These are phyloP conservation scores for Platygyra sinensis DNA, from an alignment of 64 coral and sea anemone genomes.

Conservation along the genomic window DNA sequence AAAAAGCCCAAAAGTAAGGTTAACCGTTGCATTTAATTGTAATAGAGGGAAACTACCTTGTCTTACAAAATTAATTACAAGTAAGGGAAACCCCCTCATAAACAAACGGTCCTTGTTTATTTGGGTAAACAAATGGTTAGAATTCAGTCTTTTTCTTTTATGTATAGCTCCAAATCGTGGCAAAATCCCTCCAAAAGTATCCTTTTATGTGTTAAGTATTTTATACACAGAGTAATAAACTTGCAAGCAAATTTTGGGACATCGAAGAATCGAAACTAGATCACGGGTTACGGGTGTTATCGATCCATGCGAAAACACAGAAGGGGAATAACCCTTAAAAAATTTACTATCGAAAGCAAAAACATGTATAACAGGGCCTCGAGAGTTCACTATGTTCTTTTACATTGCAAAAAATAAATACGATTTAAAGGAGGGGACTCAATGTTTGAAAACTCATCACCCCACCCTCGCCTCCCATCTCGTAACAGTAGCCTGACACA, in stretches of 20 bases:
- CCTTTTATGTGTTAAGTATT: too few relatives aligned
- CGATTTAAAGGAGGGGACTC: background rate
- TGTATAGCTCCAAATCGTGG: too few relatives aligned
- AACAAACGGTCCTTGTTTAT: too few relatives aligned
- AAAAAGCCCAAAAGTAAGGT: background rate
- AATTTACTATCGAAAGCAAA: background rate
- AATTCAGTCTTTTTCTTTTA: too few relatives aligned
- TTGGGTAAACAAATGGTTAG: too few relatives aligned
- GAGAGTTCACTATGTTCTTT: too few relatives aligned
- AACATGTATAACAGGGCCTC: too few relatives aligned
- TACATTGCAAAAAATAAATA: background rate
- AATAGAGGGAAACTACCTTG: background rate
- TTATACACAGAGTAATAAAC: too few relatives aligned
- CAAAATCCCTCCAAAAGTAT: too few relatives aligned
- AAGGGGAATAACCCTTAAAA: background rate
- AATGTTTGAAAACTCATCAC: too few relatives aligned
- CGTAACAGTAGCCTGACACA: too few relatives aligned
- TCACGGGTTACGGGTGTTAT: background rate
- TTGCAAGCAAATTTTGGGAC: background rate
- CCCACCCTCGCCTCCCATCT: too few relatives aligned
- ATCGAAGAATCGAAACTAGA: background rate
- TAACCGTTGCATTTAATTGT: background rate
- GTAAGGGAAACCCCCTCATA: background rate
- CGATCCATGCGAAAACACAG: background rate
- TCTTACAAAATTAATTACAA: background rate